Evolutionary conservation across 2,113 vertebrate genomes (phyloP), one percentile per base, ranked within the genome.

Genomic region (Ceuthmochares aereus): DNA sequence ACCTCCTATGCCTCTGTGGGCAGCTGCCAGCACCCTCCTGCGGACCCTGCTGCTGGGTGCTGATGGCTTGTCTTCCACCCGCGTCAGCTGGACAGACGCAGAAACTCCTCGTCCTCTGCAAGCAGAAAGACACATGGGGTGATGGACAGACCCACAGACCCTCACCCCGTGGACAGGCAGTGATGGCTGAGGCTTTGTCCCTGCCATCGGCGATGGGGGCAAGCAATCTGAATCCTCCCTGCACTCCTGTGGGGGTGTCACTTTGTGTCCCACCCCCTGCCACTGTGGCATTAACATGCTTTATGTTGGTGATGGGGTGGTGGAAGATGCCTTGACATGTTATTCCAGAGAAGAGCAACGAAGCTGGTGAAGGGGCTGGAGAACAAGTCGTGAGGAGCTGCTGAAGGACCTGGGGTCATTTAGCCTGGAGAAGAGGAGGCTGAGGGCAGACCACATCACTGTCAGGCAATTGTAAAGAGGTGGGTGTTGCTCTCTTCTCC

Each of bases 21-120:
- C 25, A 55, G 76, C 80, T 80, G 58, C 40, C 6, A 2, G 87
- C 59, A 59, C 12, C 1, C 4, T 74, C 25, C 36, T 36, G 55
- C 3, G 0, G 5, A 12, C 7, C 16, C 7, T 0, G 1, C 10
- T 19, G 59, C 59, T 55, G 22, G 4, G 22, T 37, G 72, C 40
- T 0, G 0, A 8, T 40, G 49, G 29, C 47, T 84, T 2, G 1
- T 92, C 55, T 55, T 88, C 64, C 2, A 4, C 30, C 21, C 25
- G 1, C 2, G 0, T 97, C 95, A 96, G 81, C 87, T 92, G 11
- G 93, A 83, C 47, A 88, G 93, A n/a, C 37, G 92, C 67, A 97
- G 92, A 73, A 97, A 90, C 64, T 97, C 95, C 42, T 97, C 96
- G 0, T 97, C 96, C 42, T 97, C 96, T 97, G 94, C 92, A 97